Percentiles rank a stretch among this genome's conserved stretches.
Evolutionary conservation across 2,797 vertebrate genomes (phyloP).

Genomic region (Platyrinchus mystaceus): DNA sequence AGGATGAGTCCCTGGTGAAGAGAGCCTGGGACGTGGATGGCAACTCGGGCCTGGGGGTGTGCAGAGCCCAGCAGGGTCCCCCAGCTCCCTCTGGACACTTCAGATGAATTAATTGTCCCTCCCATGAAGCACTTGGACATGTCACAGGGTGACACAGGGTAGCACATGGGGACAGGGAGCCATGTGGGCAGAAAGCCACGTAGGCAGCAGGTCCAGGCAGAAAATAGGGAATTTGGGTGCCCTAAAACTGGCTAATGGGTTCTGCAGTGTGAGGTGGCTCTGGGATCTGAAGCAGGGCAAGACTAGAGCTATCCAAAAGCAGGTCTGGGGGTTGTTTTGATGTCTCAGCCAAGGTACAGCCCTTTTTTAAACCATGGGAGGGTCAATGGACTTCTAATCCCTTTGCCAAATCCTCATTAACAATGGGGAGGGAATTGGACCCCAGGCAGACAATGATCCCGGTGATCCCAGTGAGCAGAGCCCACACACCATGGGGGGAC

Average conservation of each 20-base stretch:
- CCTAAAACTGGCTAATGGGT: neutral
- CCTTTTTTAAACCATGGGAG: neutral
- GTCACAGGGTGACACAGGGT: neutral
- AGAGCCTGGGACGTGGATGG: neutral
- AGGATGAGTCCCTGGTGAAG: neutral
- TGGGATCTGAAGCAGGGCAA: neutral
- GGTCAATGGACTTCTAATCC: neutral
- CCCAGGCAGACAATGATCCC: fast-evolving
- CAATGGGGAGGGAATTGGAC: neutral
- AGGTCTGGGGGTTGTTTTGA: neutral
- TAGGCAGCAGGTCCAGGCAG: neutral
- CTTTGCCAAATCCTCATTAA: neutral
- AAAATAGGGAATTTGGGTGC: neutral
- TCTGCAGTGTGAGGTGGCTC: neutral
- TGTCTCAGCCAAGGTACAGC: neutral
- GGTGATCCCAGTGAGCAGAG: neutral
- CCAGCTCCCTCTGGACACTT: neutral
- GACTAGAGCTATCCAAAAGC: neutral
- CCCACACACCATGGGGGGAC: neutral
- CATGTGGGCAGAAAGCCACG: fast-evolving
- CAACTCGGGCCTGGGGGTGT: too few species aligned
- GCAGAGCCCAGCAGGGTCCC: neutral
- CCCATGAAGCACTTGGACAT: neutral
- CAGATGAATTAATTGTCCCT: neutral
- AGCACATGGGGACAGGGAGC: neutral